Evolutionary conservation across 1,140 invertebrate genomes (phyloP).

Genomic region (Platyscapa corneri): DNA sequence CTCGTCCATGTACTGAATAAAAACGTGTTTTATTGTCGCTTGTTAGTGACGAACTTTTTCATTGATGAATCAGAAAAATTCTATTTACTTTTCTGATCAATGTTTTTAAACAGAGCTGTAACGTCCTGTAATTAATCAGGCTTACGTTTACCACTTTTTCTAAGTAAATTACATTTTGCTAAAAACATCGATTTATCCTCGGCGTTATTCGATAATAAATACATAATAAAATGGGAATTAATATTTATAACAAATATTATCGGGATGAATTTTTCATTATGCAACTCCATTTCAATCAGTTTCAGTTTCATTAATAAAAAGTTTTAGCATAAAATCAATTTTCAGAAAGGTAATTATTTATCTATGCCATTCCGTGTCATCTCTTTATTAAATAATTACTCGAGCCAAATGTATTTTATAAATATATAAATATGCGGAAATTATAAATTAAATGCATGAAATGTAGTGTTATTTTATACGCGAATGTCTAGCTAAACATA

Average conservation of each 20-base stretch:
- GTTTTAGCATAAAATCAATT: conserved; percentile 2
- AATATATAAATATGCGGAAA: background rate
- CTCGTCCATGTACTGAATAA: conserved; percentile 1
- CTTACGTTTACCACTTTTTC: background rate
- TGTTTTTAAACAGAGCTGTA: background rate
- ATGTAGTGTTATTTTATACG: no score
- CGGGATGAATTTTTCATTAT: background rate
- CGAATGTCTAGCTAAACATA: no score
- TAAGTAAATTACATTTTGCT: background rate
- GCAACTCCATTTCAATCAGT: conserved; percentile 13
- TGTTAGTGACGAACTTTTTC: conserved; percentile 14
- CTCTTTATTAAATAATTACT: background rate
- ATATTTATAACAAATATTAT: conserved; percentile 7
- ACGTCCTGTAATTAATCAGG: background rate
- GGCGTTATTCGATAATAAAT: conserved; percentile 1
- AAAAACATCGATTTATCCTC: background rate
- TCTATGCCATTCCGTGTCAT: background rate
- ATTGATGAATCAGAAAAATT: conserved; percentile 10
- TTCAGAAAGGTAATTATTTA: conserved; percentile 11
- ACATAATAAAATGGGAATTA: background rate
- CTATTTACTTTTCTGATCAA: conserved; percentile 17
- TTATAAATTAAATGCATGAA: background rate
- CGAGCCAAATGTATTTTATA: background rate
- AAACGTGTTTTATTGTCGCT: conserved; percentile 5
- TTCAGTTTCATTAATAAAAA: conserved; percentile 14